Evolutionary conservation across 2,797 vertebrate genomes (phyloP), one percentile per base, ranked within the genome.

Genomic region (Selene dorsalis): DNA sequence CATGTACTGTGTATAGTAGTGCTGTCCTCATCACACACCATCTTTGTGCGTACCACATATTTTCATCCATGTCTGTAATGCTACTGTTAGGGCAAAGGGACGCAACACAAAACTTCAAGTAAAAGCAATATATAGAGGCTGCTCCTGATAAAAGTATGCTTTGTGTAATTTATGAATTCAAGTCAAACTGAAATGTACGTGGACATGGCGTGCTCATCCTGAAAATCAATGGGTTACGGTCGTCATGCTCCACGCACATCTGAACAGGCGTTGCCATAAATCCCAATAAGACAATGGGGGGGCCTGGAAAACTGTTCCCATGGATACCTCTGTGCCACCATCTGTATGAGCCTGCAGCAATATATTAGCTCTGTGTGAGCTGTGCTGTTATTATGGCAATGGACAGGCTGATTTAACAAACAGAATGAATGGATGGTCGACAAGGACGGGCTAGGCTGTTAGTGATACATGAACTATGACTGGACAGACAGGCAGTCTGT

Each of bases 311-410:
- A 57, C 38, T 55, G 80, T 45, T 85, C 55, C 75, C 75, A 86
- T 82, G 75, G 80, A 80, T 74, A 81, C 75, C 26, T 60, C 71
- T 22, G 43, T 70, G 60, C 76, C 39, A 74, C 45, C 73, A 79
- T 69, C 61, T 85, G 72, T 53, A 69, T 63, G 72, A 62, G 62
- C 35, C 1, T 32, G 78, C 20, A 62, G 82, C 60, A 57, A 0
- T 80, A 52, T 62, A 55, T 79, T 69, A 76, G 58, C 74, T 78
- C 47, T 71, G 56, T 73, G 28, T 73, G 85, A 90, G 86, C 80
- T 85, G 63, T 92, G 81, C 60, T 72, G 73, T 73, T 86, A 68
- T 83, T 87, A 85, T 73, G 62, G 55, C 83, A 84, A 89, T 76
- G 48, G 35, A 26, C 55, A 58, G 41, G 65, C 72, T 70, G 67